Percentiles rank a stretch among this genome's conserved stretches.
These are phyloP conservation scores for Danionella cerebrum DNA, from an alignment of 2,113 vertebrate species.

Conservation along the genomic window DNA sequence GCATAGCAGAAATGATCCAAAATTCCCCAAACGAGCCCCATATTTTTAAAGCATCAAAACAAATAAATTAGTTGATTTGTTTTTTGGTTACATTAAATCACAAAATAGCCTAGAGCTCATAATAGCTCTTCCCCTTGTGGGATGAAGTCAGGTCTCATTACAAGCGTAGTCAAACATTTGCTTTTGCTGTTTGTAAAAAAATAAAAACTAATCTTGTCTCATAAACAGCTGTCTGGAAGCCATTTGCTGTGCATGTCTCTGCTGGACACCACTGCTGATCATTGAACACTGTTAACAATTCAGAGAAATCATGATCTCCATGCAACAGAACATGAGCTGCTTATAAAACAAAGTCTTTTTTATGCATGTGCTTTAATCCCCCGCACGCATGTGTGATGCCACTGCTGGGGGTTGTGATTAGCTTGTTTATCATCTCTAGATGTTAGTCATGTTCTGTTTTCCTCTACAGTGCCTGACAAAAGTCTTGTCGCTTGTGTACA, in stretches of 20 bases:
- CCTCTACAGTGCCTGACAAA: not conserved
- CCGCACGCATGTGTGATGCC: not conserved
- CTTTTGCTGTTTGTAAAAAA: not conserved
- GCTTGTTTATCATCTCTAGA: constrained; percentile 2
- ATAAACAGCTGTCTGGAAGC: not conserved
- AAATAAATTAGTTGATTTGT: too few relatives aligned
- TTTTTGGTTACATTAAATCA: too few relatives aligned
- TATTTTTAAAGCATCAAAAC: too few relatives aligned
- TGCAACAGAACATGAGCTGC: not conserved
- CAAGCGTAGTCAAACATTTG: constrained; percentile 22
- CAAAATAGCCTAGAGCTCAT: too few relatives aligned
- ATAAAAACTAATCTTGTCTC: not conserved
- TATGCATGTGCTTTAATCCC: not conserved
- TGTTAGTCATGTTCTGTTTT: constrained; percentile 4
- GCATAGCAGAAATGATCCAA: too few relatives aligned
- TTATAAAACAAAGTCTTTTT: not conserved
- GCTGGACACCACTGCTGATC: not conserved
- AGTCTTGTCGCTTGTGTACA: not conserved
- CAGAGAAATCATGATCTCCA: not conserved
- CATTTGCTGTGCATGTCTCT: not conserved
- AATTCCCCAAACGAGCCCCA: too few relatives aligned
- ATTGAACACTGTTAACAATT: not conserved
- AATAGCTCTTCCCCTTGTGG: too few relatives aligned
- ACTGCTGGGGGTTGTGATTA: not conserved
- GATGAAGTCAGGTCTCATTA: constrained; percentile 18